Conservation (phyloP, 2,888 invertebrate species). For the Diaprepes abbreviatus region DNA sequence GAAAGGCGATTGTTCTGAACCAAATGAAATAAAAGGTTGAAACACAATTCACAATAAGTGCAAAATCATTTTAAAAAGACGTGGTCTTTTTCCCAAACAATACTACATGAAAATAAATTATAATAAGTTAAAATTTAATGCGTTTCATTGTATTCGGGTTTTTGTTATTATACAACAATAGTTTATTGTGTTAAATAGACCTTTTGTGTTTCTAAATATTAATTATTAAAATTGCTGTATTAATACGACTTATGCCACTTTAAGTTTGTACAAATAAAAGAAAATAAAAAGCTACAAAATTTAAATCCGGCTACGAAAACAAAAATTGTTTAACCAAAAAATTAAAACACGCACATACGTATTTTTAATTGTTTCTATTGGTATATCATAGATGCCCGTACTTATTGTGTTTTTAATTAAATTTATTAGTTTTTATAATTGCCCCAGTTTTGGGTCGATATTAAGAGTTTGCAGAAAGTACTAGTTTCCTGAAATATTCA, state of each 20-base stretch:
- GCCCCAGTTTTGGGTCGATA: too few species aligned
- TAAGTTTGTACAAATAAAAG: too few species aligned
- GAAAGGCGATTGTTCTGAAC: conserved; percentile 37
- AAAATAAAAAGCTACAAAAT: too few species aligned
- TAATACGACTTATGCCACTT: neutral
- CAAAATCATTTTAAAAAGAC: conserved; percentile 47
- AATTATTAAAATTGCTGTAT: conserved; percentile 24
- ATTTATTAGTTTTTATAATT: too few species aligned
- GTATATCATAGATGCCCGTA: too few species aligned
- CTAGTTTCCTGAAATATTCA: too few species aligned
- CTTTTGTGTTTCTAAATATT: conserved; percentile 42
- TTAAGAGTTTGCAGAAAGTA: too few species aligned
- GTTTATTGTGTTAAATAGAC: conserved; percentile 46
- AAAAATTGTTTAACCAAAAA: too few species aligned
- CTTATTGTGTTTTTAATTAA: too few species aligned
- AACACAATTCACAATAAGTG: conserved; percentile 46
- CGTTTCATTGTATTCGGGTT: conserved; percentile 38
- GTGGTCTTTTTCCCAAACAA: conserved; percentile 41
- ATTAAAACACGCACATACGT: too few species aligned
- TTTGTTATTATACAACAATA: conserved; percentile 40
- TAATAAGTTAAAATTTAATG: conserved; percentile 48
- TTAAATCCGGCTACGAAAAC: too few species aligned
- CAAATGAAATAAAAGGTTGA: conserved; percentile 35
- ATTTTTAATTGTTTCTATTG: too few species aligned
- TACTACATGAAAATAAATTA: conserved; percentile 46